A percentile compares a stretch with the other conserved stretches of the same genome.
phyloP scores from a whole-genome alignment of 1,140 invertebrate genomes.

The Ephestia elutella region DNA sequence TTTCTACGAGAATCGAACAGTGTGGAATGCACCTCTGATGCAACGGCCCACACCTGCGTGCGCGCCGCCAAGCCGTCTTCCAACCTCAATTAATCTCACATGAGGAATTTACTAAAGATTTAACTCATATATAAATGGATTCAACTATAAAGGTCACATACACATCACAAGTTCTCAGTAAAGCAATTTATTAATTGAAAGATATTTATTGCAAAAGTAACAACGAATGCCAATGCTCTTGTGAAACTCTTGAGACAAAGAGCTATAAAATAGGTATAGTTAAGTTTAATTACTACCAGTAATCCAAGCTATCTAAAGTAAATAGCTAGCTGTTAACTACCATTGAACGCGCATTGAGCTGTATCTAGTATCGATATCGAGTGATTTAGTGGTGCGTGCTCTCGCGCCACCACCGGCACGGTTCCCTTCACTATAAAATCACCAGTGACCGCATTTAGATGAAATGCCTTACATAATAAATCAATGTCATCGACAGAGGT shows the following conservation, averaged over 20 bases:
- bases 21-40: slow-evolving; percentile 40
- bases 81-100: slow-evolving; percentile 49
- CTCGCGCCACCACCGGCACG: neutral
- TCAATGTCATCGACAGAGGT: slow-evolving; percentile 9
- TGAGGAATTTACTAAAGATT: slow-evolving; percentile 44
- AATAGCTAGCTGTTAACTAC: slow-evolving; percentile 21
- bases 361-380: slow-evolving; percentile 33
- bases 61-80: slow-evolving; percentile 58
- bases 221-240: neutral
- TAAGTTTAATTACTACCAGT: slow-evolving; percentile 5
- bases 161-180: neutral
- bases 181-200: neutral
- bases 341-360: slow-evolving; percentile 28
- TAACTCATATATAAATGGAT: slow-evolving; percentile 20
- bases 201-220: neutral
- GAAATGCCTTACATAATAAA: slow-evolving; percentile 14
- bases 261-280: neutral
- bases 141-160: neutral
- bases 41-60: slow-evolving; percentile 50
- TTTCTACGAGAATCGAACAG: slow-evolving; percentile 6
- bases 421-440: slow-evolving; percentile 23
- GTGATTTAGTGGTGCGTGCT: slow-evolving; percentile 34
- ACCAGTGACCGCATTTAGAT: slow-evolving; percentile 25
- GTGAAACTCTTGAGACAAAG: slow-evolving; percentile 13
- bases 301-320: slow-evolving; percentile 13